phyloP scores from a whole-genome alignment of 2,888 invertebrate genomes.

The Nemapogon koenigi region DNA sequence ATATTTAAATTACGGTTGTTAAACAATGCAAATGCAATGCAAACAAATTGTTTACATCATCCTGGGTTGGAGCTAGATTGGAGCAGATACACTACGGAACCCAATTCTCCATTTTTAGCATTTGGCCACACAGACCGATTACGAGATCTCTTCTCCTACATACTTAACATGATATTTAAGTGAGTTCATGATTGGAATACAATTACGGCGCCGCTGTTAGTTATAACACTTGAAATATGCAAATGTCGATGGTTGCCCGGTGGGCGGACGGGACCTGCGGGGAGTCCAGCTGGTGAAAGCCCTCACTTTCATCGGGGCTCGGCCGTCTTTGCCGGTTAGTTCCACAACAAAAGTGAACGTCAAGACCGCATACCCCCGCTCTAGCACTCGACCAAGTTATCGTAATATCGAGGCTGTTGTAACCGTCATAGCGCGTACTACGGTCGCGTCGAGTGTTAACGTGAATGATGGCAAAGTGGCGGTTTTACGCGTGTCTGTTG shows the following conservation, averaged over 20 bases:
- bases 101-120: too few species aligned
- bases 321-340: constrained; percentile 27
- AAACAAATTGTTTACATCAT: too few species aligned
- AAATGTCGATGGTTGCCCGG: constrained; percentile 1
- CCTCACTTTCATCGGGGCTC: constrained; percentile 53
- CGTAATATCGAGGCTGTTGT: constrained; percentile 18
- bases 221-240: too few species aligned
- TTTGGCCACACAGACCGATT: too few species aligned
- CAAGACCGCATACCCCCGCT: constrained; percentile 25
- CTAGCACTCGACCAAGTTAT: constrained; percentile 29
- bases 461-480: constrained; percentile 39
- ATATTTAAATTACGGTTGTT: too few species aligned
- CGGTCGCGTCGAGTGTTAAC: constrained; percentile 33
- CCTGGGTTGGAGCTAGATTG: too few species aligned
- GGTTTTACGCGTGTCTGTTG: constrained; percentile 33
- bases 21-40: too few species aligned
- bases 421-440: constrained; percentile 38
- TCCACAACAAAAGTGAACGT: constrained; percentile 54
- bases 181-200: too few species aligned
- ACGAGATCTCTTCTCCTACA: too few species aligned
- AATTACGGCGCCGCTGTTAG: too few species aligned
- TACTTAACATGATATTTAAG: too few species aligned
- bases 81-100: too few species aligned
- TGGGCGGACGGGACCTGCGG: constrained; percentile 11
- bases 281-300: constrained; percentile 37